Evolutionary conservation across 1,140 invertebrate species (phyloP).

Genomic region (Agrypnia vestita): DNA sequence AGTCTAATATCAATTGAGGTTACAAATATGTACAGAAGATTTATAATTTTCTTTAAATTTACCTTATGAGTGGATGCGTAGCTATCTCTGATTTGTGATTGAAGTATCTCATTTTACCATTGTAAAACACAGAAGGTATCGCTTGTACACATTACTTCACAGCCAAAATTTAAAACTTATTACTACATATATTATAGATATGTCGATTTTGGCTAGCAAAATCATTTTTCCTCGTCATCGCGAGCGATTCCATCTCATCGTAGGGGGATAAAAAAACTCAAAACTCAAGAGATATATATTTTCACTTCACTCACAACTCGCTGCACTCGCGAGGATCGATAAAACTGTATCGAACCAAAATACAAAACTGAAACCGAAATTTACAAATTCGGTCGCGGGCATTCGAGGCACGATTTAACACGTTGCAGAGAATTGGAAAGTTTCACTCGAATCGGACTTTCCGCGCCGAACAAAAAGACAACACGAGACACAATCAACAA

Average conservation of each 20-base stretch:
- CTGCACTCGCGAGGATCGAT: too few species aligned
- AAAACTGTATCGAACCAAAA: neutral
- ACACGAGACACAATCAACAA: neutral
- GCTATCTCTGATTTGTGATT: slow-evolving; percentile 30
- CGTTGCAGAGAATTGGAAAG: slow-evolving; percentile 10
- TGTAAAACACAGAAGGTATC: neutral
- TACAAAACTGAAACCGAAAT: neutral
- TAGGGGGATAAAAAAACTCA: too few species aligned
- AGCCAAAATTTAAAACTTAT: neutral
- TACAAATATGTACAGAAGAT: neutral
- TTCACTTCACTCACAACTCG: too few species aligned
- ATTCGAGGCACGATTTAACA: slow-evolving; percentile 1
- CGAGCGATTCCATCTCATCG: too few species aligned
- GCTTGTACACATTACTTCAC: slow-evolving; percentile 1
- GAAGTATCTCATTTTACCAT: slow-evolving; percentile 30
- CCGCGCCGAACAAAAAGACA: too few species aligned
- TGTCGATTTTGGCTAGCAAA: too few species aligned
- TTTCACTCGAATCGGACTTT: neutral
- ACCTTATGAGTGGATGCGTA: slow-evolving; percentile 23
- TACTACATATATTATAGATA: neutral
- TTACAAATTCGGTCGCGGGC: neutral
- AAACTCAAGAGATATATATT: too few species aligned
- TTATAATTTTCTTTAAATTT: neutral
- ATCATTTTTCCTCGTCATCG: too few species aligned
- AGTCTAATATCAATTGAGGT: too few species aligned